Evolutionary conservation across 2,888 invertebrate genomes (phyloP).

Genomic region (Ichneumoninae sp.): DNA sequence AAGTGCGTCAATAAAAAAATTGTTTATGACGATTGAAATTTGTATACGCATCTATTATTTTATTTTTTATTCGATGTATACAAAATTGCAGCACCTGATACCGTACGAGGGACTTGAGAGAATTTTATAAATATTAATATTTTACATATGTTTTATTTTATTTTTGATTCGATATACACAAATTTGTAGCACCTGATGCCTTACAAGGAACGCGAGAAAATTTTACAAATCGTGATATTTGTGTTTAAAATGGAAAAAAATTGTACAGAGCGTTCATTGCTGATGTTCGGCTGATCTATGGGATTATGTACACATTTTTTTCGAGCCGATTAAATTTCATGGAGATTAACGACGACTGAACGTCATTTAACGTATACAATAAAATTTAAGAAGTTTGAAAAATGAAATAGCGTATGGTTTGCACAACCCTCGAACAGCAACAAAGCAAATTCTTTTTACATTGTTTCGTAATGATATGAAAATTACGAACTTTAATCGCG

Average conservation of each 20-base stretch:
- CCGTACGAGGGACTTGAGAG: not conserved
- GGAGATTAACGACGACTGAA: not conserved
- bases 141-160: constrained; percentile 36
- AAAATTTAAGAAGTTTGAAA: not conserved
- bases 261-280: not conserved
- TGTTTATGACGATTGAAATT: constrained; percentile 14
- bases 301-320: not conserved
- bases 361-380: not conserved
- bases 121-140: constrained; percentile 11
- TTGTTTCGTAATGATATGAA: not conserved
- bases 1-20: not conserved
- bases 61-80: not conserved
- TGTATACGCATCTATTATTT: constrained; percentile 26
- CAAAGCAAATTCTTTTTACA: not conserved
- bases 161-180: not conserved
- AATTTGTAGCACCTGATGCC: not conserved
- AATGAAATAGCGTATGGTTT: not conserved
- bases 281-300: not conserved
- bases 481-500: not conserved
- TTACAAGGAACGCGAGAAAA: not conserved
- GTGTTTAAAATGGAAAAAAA: not conserved
- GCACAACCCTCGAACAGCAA: not conserved
- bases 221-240: not conserved
- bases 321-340: not conserved
- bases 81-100: not conserved